Conservation (phyloP, 2,797 vertebrate species). For the Schizothorax lantsangensis region DNA sequence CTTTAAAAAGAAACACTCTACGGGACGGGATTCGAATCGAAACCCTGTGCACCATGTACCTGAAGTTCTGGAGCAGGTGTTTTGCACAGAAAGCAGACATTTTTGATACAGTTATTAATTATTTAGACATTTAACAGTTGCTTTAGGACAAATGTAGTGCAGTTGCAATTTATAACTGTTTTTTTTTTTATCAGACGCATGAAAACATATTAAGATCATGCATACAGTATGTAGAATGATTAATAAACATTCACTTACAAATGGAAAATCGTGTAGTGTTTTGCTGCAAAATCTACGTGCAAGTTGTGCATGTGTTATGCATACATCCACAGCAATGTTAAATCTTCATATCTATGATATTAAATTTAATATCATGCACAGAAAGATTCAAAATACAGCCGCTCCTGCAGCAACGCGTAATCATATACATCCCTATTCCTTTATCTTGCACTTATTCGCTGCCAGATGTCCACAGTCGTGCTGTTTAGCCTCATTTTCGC, state of each 20-base stretch:
- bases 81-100: slow-evolving; percentile 67
- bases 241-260: background rate
- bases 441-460: background rate
- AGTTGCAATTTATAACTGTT: background rate
- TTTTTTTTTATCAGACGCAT: background rate
- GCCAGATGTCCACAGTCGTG: background rate
- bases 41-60: slow-evolving; percentile 60
- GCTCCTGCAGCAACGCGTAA: background rate
- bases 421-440: background rate
- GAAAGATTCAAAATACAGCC: background rate
- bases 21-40: slow-evolving; percentile 57
- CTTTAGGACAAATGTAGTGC: background rate
- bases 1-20: slow-evolving; percentile 55
- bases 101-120: background rate
- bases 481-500: background rate
- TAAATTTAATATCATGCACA: background rate
- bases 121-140: background rate
- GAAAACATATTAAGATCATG: background rate
- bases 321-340: background rate
- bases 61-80: slow-evolving; percentile 66
- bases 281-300: background rate
- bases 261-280: background rate
- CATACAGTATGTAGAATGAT: background rate
- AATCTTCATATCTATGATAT: background rate
- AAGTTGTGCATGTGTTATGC: background rate